Percentiles rank a stretch among this genome's conserved stretches.
Evolutionary conservation across 2,797 vertebrate species (phyloP).

Genomic region (Brachymystax lenok): DNA sequence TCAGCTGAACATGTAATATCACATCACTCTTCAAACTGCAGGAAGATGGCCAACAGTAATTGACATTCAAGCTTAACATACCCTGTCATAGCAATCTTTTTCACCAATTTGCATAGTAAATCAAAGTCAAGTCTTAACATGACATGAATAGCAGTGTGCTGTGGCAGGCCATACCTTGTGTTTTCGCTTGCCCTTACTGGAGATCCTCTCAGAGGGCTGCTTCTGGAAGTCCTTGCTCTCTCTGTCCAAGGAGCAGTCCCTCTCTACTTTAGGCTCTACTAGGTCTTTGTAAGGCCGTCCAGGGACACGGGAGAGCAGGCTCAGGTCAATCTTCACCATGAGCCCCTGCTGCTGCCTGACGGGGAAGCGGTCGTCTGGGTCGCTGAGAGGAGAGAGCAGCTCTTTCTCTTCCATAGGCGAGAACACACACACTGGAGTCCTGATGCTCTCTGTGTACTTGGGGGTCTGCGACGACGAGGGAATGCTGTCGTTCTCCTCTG

Average conservation of each 20-base stretch:
- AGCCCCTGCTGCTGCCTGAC: conserved; percentile 78
- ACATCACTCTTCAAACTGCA: not conserved
- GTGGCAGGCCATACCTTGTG: conserved; percentile 82
- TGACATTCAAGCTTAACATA: not conserved
- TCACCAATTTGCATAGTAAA: not conserved
- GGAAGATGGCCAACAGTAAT: not conserved
- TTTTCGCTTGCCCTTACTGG: conserved; percentile 92
- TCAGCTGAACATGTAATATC: not conserved
- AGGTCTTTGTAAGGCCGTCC: conserved; percentile 91
- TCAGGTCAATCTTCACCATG: conserved; percentile 97
- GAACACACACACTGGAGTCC: conserved; percentile 87
- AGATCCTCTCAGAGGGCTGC: conserved; percentile 83
- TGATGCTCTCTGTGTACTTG: conserved; percentile 92
- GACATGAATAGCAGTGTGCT: not conserved
- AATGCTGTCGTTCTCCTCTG: conserved; percentile 95
- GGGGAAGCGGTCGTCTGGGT: conserved; percentile 90
- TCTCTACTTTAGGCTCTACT: conserved; percentile 84
- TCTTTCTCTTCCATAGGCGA: conserved; percentile 97
- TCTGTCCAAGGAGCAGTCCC: conserved; percentile 84
- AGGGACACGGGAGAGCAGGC: conserved; percentile 89
- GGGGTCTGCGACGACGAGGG: conserved; percentile 96
- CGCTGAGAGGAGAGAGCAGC: conserved; percentile 93
- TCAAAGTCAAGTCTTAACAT: not conserved
- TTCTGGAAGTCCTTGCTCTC: conserved; percentile 87
- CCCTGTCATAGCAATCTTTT: not conserved